Conservation (phyloP, 1,140 invertebrate species). For the Hycleus phaleratus region DNA sequence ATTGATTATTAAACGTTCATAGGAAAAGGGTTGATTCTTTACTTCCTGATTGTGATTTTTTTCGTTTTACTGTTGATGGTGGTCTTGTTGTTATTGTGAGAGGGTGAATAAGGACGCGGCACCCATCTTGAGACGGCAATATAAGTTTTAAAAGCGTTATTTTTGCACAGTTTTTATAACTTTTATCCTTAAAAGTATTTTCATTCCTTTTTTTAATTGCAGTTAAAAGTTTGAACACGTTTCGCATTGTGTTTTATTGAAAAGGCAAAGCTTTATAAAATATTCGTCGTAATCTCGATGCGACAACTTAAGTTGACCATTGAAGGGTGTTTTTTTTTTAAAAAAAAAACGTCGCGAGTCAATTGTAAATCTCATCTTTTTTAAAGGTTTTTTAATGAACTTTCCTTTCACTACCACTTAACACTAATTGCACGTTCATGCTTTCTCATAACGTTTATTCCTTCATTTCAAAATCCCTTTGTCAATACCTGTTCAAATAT, state of each 20-base stretch:
- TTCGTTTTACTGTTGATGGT: no score
- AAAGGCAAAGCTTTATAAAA: slow-evolving; percentile 22
- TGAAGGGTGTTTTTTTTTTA: slow-evolving; percentile 10
- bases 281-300: slow-evolving; percentile 19
- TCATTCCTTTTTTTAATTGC: slow-evolving; percentile 22
- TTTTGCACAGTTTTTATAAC: slow-evolving; percentile 9
- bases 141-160: slow-evolving; percentile 7
- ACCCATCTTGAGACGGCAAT: neutral
- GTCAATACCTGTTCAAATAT: no score
- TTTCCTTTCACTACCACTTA: slow-evolving; percentile 20
- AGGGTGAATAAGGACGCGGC: no score
- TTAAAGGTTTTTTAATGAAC: slow-evolving; percentile 20
- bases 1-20: no score
- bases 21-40: no score
- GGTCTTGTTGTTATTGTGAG: no score
- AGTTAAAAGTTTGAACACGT: slow-evolving; percentile 24
- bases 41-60: no score
- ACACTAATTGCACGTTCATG: slow-evolving; percentile 16
- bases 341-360: slow-evolving; percentile 4
- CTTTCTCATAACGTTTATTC: neutral
- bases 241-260: slow-evolving; percentile 19
- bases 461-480: no score
- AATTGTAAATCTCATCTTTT: slow-evolving; percentile 18
- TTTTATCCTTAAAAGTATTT: slow-evolving; percentile 21
- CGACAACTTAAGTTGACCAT: slow-evolving; percentile 22